Evolutionary conservation across 2,797 vertebrate species (phyloP), one percentile per base, ranked within the genome.

Genomic region (Parauchenoglanis punctatus): DNA sequence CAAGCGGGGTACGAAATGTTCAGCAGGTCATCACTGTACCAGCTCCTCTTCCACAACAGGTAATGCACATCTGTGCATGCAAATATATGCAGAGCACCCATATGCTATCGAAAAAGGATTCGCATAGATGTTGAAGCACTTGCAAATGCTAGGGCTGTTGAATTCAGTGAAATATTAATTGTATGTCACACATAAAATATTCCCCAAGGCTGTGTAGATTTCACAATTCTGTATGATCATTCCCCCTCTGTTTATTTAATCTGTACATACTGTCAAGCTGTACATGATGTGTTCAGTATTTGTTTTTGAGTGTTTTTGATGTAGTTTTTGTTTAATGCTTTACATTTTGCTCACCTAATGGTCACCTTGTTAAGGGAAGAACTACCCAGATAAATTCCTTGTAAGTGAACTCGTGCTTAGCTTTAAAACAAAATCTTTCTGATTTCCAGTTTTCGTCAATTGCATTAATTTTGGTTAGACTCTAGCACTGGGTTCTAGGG

Each of bases 1-100:
- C 97, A 0, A 92, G 95, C 0, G 94, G 94, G 0, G 94, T 96
- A 91, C 95, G 96, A 90, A 97, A 96, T 81, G 25, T 93, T 49
- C 96, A 96, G 77, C 95, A 95, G 12, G 92, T 97, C 90, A 94
- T 95, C 10, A 89, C 89, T 23, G 3, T 95, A 15, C 92, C 91
- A 0, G 90, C 95, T 0, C 2, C 95, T 88, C 63, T 93, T 1
- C 90, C 94, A 68, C 93, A 95, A 0, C 97, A 97, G 96, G 97
- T 97, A 86, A 91, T 31, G 23, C 52, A 0, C 65, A 73, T 63
- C 35, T 15, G 54, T 54, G 5, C n/a, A 63, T n/a, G 10, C 0
- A 2, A 23, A 17, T 23, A 15, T 86, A 44, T 76, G 46, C 13
- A 75, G 5, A 75, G 44, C 72, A 49, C 44, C 2, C 12, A 11